Evolutionary conservation across 2,113 vertebrate species (phyloP).

Genomic region (Chaenogobius annularis): DNA sequence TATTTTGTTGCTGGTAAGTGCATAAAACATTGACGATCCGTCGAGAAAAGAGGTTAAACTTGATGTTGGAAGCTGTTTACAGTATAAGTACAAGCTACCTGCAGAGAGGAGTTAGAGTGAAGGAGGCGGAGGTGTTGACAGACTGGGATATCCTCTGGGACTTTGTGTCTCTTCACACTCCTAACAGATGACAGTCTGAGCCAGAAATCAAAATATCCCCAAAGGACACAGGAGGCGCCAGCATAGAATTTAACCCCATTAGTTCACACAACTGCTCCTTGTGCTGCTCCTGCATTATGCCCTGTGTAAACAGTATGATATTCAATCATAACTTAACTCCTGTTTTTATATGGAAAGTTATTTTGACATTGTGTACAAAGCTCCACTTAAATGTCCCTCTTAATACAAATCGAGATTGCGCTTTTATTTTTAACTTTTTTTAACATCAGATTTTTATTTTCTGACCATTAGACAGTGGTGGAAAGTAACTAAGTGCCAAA

Average conservation of each 20-base stretch:
- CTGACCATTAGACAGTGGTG: neutral
- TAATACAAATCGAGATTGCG: neutral
- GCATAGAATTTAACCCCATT: constrained; percentile 29
- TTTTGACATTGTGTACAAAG: neutral
- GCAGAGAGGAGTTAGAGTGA: neutral
- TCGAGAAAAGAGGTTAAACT: neutral
- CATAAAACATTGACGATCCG: neutral
- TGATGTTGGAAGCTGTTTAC: neutral
- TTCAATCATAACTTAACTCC: neutral
- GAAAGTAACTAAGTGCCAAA: too few relatives aligned
- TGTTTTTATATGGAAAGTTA: constrained; percentile 6
- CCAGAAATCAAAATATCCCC: constrained; percentile 27
- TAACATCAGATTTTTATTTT: neutral
- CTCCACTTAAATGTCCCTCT: neutral
- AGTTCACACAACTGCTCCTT: constrained; percentile 23
- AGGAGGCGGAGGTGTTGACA: neutral
- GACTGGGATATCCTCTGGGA: constrained; percentile 9
- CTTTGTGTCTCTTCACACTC: constrained; percentile 22
- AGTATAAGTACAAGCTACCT: neutral
- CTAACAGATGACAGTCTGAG: neutral
- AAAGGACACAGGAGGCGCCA: constrained; percentile 14
- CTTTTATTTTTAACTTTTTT: neutral
- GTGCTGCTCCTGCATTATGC: neutral
- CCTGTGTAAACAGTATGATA: neutral
- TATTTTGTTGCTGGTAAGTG: constrained; percentile 12